These are phyloP conservation scores for Ypsolopha sequella DNA, from an alignment of 2,888 invertebrate genomes.

Conservation along the genomic window DNA sequence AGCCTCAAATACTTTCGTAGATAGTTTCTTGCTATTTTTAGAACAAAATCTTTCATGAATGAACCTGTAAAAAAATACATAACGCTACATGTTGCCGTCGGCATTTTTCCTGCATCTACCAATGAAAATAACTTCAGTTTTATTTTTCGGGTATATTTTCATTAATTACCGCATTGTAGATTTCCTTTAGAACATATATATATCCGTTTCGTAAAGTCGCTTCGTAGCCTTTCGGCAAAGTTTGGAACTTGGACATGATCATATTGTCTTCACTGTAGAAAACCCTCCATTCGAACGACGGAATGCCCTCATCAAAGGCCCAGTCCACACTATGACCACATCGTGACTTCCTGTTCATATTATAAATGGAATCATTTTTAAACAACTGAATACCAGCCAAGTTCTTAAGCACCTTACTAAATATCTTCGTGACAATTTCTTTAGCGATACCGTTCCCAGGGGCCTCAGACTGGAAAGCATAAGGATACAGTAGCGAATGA, in stretches of 20 bases:
- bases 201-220: slow-evolving; percentile 38
- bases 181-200: slow-evolving; percentile 42
- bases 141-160: slow-evolving; percentile 18
- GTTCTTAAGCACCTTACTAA: slow-evolving; percentile 16
- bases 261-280: slow-evolving; percentile 32
- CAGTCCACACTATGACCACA: slow-evolving; percentile 58
- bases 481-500: slow-evolving; percentile 73
- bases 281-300: slow-evolving; percentile 50
- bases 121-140: not conserved
- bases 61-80: too few species aligned
- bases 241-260: slow-evolving; percentile 41
- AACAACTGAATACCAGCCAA: slow-evolving; percentile 37
- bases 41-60: too few species aligned
- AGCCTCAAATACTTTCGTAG: too few species aligned
- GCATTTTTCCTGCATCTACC: not conserved
- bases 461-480: slow-evolving; percentile 43
- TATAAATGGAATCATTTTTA: slow-evolving; percentile 32
- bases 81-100: too few species aligned
- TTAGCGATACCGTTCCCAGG: slow-evolving; percentile 23
- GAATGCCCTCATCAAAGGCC: slow-evolving; percentile 27
- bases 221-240: slow-evolving; percentile 38
- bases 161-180: slow-evolving; percentile 32
- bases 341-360: slow-evolving; percentile 27
- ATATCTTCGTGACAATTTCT: slow-evolving; percentile 30
- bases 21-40: too few species aligned